Base-by-base conservation (phyloP, 2,113 vertebrate genomes). In the Tenebrosternarchus preto region DNA sequence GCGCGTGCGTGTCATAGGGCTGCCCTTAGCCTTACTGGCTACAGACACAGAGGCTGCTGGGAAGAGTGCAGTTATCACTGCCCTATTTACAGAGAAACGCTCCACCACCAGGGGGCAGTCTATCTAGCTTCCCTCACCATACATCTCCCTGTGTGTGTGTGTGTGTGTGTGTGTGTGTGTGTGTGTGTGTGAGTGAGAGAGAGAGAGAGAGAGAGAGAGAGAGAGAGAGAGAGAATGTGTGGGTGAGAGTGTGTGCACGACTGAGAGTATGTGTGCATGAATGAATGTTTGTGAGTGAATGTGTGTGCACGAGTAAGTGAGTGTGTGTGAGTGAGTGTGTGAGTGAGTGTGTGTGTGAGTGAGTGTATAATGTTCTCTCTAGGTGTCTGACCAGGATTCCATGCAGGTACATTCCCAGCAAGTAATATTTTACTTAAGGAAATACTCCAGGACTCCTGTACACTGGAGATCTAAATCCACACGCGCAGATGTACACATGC, bases 51-150 rank as follows among this genome's bases (percentile, higher is more conserved):
- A 64, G n/a, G 20, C 61, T 60, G n/a, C 61, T 25, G 22, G 11
- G 8, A 61, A 25, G 24, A 60, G 29, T 19, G 61, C 61, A 19
- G 27, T 29, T 20, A 29, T 17, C 31, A 31, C 33, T 16, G 31
- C 2, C 25, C 25, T 9, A 25, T 57, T 33, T n/a, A 70, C n/a
- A 50, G 43, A 9, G n/a, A 73, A 69, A 36, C n/a, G 90, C 89
- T 36, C 2, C 6, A 5, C 50, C 19, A 7, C 53, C 29, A 27
- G 1, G 17, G 16, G 24, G 39, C 19, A 27, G n/a, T 20, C 80
- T 77, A 70, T 95, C 95, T 94, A 93, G 82, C 93, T 90, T 6
- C 11, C 39, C 39, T 43, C 39, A 4, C 7, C 36, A 36, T 43
- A 43, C 39, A 43, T 43, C 39, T 43, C 39, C 39, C 39, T 64